phyloP scores from a whole-genome alignment of 2,888 invertebrate genomes.

The Acanthacorydalis orientalis region DNA sequence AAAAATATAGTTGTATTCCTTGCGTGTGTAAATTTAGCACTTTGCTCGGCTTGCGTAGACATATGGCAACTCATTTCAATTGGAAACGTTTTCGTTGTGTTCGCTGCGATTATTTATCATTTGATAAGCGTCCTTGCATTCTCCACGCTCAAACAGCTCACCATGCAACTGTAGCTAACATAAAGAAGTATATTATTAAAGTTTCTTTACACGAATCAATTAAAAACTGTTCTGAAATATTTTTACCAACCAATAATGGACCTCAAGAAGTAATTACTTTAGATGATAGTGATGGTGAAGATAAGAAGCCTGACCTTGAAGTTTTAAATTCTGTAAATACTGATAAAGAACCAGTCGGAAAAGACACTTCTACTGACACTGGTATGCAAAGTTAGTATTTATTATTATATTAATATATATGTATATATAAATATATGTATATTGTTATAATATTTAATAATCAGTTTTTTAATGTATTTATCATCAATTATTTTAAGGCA shows the following conservation, averaged over 20 bases:
- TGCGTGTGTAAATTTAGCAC: constrained; percentile 33
- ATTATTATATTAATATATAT: too few species aligned
- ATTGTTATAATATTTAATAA: too few species aligned
- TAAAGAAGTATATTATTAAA: constrained; percentile 2
- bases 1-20: constrained; percentile 31
- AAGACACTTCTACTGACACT: too few species aligned
- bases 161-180: constrained; percentile 32
- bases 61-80: constrained; percentile 48
- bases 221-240: constrained; percentile 13
- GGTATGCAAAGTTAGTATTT: too few species aligned
- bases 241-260: constrained; percentile 3
- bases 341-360: neutral
- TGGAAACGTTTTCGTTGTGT: constrained; percentile 52
- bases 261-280: constrained; percentile 5
- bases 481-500: too few species aligned
- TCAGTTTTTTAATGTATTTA: too few species aligned
- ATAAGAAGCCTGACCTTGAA: neutral
- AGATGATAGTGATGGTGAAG: constrained; percentile 6
- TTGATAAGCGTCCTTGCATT: constrained; percentile 43
- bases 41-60: constrained; percentile 35
- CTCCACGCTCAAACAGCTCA: constrained; percentile 47
- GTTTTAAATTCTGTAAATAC: neutral
- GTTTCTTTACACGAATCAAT: constrained; percentile 10
- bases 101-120: constrained; percentile 52
- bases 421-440: too few species aligned